Conservation (phyloP, 1,140 invertebrate species). For the Lineus longissimus region DNA sequence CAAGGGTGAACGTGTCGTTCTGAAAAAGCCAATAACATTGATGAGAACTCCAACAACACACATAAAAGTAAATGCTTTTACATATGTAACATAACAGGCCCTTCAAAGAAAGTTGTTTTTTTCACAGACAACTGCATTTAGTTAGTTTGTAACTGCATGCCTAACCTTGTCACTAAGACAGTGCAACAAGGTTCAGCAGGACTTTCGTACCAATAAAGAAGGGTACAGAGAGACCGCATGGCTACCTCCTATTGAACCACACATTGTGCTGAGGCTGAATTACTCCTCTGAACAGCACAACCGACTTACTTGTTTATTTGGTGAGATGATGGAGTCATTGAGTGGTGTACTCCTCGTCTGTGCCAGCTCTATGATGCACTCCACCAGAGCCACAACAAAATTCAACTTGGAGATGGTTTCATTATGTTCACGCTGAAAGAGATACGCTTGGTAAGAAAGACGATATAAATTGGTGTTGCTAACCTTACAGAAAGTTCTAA, state of each 20-base stretch:
- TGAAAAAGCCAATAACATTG: conserved; percentile 16
- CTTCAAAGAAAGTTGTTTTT: not conserved
- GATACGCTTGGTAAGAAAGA: conserved; percentile 11
- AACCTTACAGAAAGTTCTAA: too few species aligned
- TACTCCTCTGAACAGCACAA: not conserved
- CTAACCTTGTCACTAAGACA: too few species aligned
- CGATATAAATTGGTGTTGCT: too few species aligned
- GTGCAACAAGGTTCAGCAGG: too few species aligned
- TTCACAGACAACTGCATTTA: too few species aligned
- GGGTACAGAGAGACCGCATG: too few species aligned
- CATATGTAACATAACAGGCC: not conserved
- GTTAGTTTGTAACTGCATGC: too few species aligned
- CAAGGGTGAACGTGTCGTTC: conserved; percentile 24
- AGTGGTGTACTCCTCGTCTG: conserved; percentile 68
- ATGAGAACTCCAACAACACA: too few species aligned
- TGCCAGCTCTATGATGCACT: conserved; percentile 85
- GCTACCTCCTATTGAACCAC: too few species aligned
- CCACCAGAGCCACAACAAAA: conserved; percentile 85
- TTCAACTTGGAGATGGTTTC: conserved; percentile 89
- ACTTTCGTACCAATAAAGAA: too few species aligned
- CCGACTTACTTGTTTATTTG: conserved; percentile 25
- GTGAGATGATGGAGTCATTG: conserved; percentile 28
- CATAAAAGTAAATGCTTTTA: too few species aligned
- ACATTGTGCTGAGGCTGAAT: too few species aligned
- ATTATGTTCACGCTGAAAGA: conserved; percentile 80